phyloP scores from a whole-genome alignment of 2,888 invertebrate genomes.

The Coelopa pilipes region DNA sequence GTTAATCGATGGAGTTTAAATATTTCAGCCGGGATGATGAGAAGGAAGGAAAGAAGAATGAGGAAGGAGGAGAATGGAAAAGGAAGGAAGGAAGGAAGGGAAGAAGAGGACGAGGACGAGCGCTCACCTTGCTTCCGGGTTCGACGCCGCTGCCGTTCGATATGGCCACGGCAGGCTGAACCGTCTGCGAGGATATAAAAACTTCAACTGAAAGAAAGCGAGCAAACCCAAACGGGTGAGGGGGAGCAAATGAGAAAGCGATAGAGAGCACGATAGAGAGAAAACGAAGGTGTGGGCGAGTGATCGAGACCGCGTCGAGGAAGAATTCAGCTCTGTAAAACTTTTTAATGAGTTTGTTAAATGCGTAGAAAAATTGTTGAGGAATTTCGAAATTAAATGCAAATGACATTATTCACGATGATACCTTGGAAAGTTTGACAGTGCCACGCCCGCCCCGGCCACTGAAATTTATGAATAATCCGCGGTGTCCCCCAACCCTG shows the following conservation, averaged over 20 bases:
- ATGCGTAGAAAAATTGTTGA: slow-evolving; percentile 45
- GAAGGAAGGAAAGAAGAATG: slow-evolving; percentile 31
- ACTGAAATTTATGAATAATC: too few species aligned
- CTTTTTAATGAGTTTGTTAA: slow-evolving; percentile 62
- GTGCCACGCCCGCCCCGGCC: too few species aligned
- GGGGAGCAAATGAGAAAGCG: too few species aligned
- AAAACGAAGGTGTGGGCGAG: background rate
- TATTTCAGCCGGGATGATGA: slow-evolving; percentile 23
- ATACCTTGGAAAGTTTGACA: too few species aligned
- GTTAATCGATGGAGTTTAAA: slow-evolving; percentile 43
- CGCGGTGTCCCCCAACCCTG: too few species aligned
- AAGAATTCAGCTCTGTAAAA: slow-evolving; percentile 43
- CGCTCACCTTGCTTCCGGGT: too few species aligned
- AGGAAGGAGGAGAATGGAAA: slow-evolving; percentile 24
- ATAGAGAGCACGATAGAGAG: background rate
- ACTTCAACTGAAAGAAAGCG: too few species aligned
- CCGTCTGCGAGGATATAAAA: too few species aligned
- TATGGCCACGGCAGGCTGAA: too few species aligned
- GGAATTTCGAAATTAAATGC: slow-evolving; percentile 36
- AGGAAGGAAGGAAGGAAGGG: slow-evolving; percentile 17
- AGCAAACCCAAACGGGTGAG: too few species aligned
- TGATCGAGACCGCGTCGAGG: slow-evolving; percentile 33
- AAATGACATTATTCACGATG: slow-evolving; percentile 24
- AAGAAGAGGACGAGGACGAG: slow-evolving; percentile 24
- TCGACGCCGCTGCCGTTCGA: too few species aligned